phyloP scores from a whole-genome alignment of 2,888 invertebrate genomes.

The Andrena bicolor region DNA sequence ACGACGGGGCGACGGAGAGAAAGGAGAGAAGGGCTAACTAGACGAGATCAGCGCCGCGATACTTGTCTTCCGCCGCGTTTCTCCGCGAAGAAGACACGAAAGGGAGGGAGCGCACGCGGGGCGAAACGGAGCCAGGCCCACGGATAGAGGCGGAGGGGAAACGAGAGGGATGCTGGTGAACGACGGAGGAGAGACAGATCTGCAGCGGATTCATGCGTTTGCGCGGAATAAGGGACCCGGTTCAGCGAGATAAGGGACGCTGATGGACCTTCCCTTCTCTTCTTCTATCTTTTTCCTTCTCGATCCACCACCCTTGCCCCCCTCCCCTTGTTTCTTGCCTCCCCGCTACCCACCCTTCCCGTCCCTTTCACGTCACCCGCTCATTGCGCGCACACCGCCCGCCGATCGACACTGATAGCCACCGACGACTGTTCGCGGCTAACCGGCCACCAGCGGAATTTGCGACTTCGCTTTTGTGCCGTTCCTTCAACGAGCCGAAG shows the following conservation, averaged over 20 bases:
- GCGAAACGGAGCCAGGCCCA: slow-evolving; percentile 35
- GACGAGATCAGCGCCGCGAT: slow-evolving; percentile 82
- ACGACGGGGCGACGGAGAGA: slow-evolving; percentile 44
- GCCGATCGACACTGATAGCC: slow-evolving; percentile 86
- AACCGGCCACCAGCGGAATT: slow-evolving; percentile 69
- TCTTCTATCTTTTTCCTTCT: slow-evolving; percentile 21
- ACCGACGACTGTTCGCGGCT: slow-evolving; percentile 67
- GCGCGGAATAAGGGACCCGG: slow-evolving; percentile 79
- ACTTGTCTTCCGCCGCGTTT: slow-evolving; percentile 75
- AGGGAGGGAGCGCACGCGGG: slow-evolving; percentile 49
- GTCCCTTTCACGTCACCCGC: slow-evolving; percentile 75
- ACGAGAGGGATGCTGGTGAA: slow-evolving; percentile 30
- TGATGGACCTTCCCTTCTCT: slow-evolving; percentile 71
- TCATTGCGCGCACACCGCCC: slow-evolving; percentile 72
- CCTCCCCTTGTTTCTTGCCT: slow-evolving; percentile 2
- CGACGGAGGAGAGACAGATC: slow-evolving; percentile 58
- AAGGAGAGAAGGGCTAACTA: slow-evolving; percentile 77
- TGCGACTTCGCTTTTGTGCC: slow-evolving; percentile 68
- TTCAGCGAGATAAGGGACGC: slow-evolving; percentile 75
- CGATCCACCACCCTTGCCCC: slow-evolving; percentile 10
- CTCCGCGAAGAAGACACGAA: slow-evolving; percentile 63
- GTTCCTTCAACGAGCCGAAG: slow-evolving; percentile 46
- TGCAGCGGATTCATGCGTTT: slow-evolving; percentile 76
- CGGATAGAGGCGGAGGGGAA: slow-evolving; percentile 18
- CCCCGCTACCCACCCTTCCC: slow-evolving; percentile 24